These are phyloP conservation scores for Neotoma lepida DNA, from an alignment of 2,113 vertebrate genomes.

Conservation along the genomic window DNA sequence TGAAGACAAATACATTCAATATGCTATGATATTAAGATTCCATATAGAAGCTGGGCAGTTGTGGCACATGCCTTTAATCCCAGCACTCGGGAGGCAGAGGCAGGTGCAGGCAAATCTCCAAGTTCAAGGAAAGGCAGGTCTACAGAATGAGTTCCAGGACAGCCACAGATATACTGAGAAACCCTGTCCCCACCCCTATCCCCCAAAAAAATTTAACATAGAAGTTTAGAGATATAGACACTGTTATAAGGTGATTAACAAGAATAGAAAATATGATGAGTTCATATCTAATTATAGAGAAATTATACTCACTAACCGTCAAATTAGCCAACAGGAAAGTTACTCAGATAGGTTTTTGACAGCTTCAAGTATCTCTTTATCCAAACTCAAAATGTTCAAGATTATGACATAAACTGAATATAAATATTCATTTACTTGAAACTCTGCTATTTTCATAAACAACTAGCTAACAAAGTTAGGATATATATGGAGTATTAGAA, in stretches of 20 bases:
- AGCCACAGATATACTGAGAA: not conserved
- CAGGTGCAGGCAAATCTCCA: fast-evolving
- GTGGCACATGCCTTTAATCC: not conserved
- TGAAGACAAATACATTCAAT: not conserved
- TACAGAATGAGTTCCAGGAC: not conserved
- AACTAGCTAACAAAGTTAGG: not conserved
- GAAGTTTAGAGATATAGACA: not conserved
- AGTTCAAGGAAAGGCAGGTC: not conserved
- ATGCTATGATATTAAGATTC: not conserved
- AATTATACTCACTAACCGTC: not conserved
- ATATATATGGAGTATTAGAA: not conserved
- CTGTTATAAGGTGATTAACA: not conserved
- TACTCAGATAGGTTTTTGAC: conserved; percentile 26
- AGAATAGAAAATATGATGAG: not conserved
- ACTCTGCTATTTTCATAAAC: conserved; percentile 12
- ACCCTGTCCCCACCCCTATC: not conserved
- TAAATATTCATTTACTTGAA: not conserved
- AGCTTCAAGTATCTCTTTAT: not conserved
- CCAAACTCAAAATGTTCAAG: conserved; percentile 44
- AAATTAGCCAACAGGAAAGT: not conserved
- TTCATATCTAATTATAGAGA: conserved; percentile 19
- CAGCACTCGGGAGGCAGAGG: not conserved
- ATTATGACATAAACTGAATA: conserved; percentile 5
- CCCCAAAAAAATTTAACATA: not conserved
- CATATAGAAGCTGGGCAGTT: not conserved